Evolutionary conservation across 2,113 vertebrate species (phyloP).

Genomic region (Scartelaos histophorus): DNA sequence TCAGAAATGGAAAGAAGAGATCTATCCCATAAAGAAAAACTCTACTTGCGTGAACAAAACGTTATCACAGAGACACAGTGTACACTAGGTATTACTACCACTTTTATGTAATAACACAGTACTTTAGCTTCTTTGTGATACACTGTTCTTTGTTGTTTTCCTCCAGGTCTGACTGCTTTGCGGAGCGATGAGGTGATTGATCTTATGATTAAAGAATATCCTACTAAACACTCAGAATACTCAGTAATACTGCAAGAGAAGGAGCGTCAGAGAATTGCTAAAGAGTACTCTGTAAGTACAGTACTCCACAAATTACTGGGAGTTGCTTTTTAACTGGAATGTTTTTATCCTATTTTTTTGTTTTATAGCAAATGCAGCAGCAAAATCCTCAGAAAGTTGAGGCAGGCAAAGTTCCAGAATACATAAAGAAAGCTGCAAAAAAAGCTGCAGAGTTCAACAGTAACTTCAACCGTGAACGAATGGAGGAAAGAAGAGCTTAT

Average conservation of each 20-base stretch:
- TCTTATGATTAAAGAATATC: conserved; percentile 99
- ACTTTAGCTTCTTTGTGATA: background rate
- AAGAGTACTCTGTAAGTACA: conserved; percentile 96
- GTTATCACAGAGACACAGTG: conserved; percentile 99
- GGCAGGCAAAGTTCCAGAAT: conserved; percentile 97
- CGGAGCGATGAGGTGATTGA: conserved; percentile 98
- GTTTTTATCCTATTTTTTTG: background rate
- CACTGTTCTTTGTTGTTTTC: background rate
- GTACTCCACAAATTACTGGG: background rate
- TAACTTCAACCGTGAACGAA: conserved; percentile 93
- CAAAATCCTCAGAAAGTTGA: conserved; percentile 97
- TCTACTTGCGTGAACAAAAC: conserved; percentile 94
- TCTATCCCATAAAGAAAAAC: conserved; percentile 96
- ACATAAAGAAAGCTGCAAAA: conserved; percentile 97
- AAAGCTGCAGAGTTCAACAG: conserved; percentile 98
- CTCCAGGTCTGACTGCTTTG: conserved; percentile 90
- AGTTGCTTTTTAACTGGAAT: background rate
- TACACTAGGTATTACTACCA: conserved; percentile 85
- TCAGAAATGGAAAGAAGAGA: conserved; percentile 97
- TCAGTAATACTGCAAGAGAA: conserved; percentile 96
- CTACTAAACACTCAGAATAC: conserved; percentile 94
- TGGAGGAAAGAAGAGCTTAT: conserved; percentile 97
- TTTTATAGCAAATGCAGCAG: conserved; percentile 93
- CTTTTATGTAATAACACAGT: background rate
- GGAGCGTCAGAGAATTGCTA: conserved; percentile 93